phyloP scores from a whole-genome alignment of 2,113 vertebrate species.

The Cygnus atratus region DNA sequence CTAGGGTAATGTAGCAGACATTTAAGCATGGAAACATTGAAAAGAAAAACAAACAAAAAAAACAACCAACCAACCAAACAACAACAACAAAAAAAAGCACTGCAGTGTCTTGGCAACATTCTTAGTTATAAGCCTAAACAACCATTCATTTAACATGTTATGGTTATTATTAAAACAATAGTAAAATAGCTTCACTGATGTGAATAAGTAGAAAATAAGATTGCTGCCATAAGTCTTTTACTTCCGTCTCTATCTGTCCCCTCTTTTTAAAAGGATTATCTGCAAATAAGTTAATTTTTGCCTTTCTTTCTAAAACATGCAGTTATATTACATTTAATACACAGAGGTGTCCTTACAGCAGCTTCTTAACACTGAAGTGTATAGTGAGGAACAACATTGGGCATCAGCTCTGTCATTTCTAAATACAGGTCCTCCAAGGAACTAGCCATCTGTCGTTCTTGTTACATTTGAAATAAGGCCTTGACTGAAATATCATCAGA shows the following conservation, averaged over 20 bases:
- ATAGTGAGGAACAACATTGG: not conserved
- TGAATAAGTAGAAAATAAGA: not conserved
- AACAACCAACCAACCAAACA: too few species aligned
- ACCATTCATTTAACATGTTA: not conserved
- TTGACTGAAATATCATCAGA: not conserved
- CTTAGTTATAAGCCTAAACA: not conserved
- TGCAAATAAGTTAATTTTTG: not conserved
- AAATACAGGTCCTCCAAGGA: not conserved
- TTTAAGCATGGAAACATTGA: not conserved
- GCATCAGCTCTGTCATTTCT: fast-evolving
- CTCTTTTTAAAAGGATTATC: not conserved
- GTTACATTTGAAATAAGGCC: not conserved
- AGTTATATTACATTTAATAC: not conserved
- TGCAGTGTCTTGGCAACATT: not conserved
- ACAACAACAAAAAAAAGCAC: not conserved
- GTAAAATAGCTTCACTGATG: not conserved
- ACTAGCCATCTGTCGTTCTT: not conserved
- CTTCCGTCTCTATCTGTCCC: not conserved
- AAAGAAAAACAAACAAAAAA: not conserved
- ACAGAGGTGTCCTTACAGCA: not conserved
- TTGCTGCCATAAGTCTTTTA: not conserved
- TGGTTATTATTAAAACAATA: not conserved
- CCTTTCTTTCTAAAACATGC: not conserved
- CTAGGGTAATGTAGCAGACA: not conserved
- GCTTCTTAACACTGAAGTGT: not conserved